Conservation (phyloP, 2,113 vertebrate species). For the Catharus bicknelli region DNA sequence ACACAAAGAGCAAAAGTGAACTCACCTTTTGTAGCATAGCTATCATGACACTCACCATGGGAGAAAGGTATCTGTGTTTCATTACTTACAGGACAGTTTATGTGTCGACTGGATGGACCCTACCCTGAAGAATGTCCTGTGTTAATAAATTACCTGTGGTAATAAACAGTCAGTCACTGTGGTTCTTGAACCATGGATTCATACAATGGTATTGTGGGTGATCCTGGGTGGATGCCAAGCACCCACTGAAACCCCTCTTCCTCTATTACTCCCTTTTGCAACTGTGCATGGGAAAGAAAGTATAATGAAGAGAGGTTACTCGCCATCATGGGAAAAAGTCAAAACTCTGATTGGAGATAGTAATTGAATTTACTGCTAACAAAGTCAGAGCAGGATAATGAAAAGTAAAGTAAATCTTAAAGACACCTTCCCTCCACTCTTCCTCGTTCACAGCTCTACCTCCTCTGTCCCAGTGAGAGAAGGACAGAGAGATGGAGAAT, state of each 20-base stretch:
- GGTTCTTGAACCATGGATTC: neutral
- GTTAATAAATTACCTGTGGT: neutral
- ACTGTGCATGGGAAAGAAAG: neutral
- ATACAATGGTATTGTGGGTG: neutral
- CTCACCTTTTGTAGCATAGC: neutral
- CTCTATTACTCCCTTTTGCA: neutral
- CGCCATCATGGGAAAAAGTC: neutral
- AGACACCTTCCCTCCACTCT: neutral
- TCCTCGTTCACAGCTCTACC: neutral
- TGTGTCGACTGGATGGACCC: neutral
- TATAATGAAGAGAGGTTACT: neutral
- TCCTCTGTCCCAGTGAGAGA: neutral
- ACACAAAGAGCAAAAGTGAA: neutral
- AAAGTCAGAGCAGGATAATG: neutral
- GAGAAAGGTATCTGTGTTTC: neutral
- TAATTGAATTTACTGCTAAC: neutral
- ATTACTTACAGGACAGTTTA: neutral
- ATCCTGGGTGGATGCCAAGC: neutral
- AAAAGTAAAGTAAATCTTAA: neutral
- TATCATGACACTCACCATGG: neutral
- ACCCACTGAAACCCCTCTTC: neutral
- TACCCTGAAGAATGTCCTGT: neutral
- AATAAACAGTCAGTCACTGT: neutral
- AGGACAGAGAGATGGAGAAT: neutral
- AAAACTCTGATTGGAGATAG: rapidly evolving